A percentile compares a stretch with the other conserved stretches of the same genome.
Conservation (phyloP, 2,888 invertebrate species). For the Eucriotettix oculatus region DNA sequence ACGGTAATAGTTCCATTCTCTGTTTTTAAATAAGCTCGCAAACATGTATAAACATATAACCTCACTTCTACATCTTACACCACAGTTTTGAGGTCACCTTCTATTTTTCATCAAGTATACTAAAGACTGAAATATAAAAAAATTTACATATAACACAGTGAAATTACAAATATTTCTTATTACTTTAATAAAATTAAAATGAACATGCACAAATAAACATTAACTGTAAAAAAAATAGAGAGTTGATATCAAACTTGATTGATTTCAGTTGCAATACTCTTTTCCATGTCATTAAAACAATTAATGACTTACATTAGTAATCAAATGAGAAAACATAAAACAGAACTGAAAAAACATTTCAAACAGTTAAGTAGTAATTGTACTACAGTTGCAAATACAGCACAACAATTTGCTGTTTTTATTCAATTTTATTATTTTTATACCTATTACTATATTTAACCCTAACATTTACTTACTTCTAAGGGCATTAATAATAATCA, state of each 20-base stretch:
- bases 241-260: slow-evolving; percentile 3
- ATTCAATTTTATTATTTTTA: slow-evolving; percentile 5
- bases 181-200: slow-evolving; percentile 5
- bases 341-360: not conserved
- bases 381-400: slow-evolving; percentile 10
- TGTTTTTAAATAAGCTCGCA: slow-evolving; percentile 15
- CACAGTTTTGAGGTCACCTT: too few species aligned
- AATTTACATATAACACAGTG: too few species aligned
- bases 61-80: not conserved
- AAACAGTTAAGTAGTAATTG: slow-evolving; percentile 13
- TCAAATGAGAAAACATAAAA: too few species aligned
- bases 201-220: slow-evolving; percentile 2
- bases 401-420: slow-evolving; percentile 8
- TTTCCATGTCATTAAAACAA: slow-evolving; percentile 4
- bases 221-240: slow-evolving; percentile 2
- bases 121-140: too few species aligned
- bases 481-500: slow-evolving; percentile 7
- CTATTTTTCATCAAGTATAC: too few species aligned
- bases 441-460: slow-evolving; percentile 1
- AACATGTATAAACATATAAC: slow-evolving; percentile 12
- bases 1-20: slow-evolving; percentile 10
- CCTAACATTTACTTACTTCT: slow-evolving; percentile 9
- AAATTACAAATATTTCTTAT: slow-evolving; percentile 1
- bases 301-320: not conserved
- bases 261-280: slow-evolving; percentile 2